Percentiles rank a stretch among this genome's conserved stretches.
Conservation (phyloP, 1,140 invertebrate genomes). For the Drosophila fuyamai region DNA sequence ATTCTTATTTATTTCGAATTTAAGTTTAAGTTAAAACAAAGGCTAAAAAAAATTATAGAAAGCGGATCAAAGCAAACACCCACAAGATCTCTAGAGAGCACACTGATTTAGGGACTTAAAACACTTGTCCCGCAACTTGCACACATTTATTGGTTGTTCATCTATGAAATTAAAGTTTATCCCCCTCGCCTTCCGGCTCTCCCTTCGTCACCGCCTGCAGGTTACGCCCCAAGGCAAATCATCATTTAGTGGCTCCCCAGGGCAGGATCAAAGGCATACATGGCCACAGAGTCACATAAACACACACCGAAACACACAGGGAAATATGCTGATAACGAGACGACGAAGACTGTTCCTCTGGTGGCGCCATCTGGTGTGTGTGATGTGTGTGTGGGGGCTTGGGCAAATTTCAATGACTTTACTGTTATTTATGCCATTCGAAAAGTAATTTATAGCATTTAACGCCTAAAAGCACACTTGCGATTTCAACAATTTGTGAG, state of each 20-base stretch:
- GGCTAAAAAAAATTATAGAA: too few species aligned
- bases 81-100: constrained; percentile 1
- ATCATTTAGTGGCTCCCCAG: constrained; percentile 57
- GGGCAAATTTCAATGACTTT: constrained; percentile 54
- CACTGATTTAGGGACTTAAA: constrained; percentile 15
- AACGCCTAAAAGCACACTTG: constrained; percentile 74
- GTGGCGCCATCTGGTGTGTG: constrained; percentile 37
- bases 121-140: not conserved
- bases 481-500: constrained; percentile 71
- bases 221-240: constrained; percentile 51
- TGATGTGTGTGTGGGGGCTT: not conserved
- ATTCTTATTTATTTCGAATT: too few species aligned
- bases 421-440: constrained; percentile 58
- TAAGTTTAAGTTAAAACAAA: too few species aligned
- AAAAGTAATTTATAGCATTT: constrained; percentile 77
- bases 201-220: not conserved
- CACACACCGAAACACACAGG: constrained; percentile 5
- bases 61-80: not conserved
- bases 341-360: constrained; percentile 18
- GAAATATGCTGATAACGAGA: constrained; percentile 58
- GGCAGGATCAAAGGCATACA: constrained; percentile 49
- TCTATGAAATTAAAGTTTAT: constrained; percentile 56
- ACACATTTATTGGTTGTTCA: constrained; percentile 30
- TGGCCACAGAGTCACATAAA: constrained; percentile 9
- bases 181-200: constrained; percentile 1